Conservation (phyloP, 1,140 invertebrate genomes). For the Sarcophaga bullata region DNA sequence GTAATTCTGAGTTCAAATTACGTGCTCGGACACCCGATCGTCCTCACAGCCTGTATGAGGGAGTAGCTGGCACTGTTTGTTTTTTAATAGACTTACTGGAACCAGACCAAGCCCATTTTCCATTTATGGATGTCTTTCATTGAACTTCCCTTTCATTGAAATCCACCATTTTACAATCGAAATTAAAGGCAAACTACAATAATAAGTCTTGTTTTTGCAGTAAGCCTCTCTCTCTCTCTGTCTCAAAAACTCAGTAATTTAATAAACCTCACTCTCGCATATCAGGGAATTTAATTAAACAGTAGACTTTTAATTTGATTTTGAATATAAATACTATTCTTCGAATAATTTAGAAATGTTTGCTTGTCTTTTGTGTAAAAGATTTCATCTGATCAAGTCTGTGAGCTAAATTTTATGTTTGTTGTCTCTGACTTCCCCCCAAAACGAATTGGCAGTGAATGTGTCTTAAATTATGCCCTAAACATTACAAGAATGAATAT, state of each 20-base stretch:
- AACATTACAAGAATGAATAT: neutral
- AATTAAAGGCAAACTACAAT: neutral
- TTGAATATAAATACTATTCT: neutral
- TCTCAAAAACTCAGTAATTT: constrained; percentile 15
- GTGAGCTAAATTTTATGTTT: neutral
- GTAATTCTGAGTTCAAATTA: constrained; percentile 72
- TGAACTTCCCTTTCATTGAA: constrained; percentile 42
- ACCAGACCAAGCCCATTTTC: constrained; percentile 82
- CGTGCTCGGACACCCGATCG: constrained; percentile 81
- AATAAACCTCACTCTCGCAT: constrained; percentile 32
- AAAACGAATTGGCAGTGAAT: constrained; percentile 24
- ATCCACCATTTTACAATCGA: neutral
- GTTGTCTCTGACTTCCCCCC: neutral
- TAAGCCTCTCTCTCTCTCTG: neutral
- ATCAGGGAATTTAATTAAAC: constrained; percentile 34
- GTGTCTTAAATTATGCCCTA: constrained; percentile 3
- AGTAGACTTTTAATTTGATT: neutral
- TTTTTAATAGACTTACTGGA: constrained; percentile 80
- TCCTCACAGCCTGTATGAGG: constrained; percentile 87
- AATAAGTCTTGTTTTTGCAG: constrained; percentile 20
- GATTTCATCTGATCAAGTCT: neutral
- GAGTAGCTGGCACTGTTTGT: constrained; percentile 85
- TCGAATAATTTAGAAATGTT: neutral
- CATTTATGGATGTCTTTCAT: constrained; percentile 83
- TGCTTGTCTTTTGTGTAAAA: constrained; percentile 9